Percentiles rank a stretch among this genome's conserved stretches.
phyloP scores from a whole-genome alignment of 2,797 vertebrate genomes.

The Antennarius maculatus region DNA sequence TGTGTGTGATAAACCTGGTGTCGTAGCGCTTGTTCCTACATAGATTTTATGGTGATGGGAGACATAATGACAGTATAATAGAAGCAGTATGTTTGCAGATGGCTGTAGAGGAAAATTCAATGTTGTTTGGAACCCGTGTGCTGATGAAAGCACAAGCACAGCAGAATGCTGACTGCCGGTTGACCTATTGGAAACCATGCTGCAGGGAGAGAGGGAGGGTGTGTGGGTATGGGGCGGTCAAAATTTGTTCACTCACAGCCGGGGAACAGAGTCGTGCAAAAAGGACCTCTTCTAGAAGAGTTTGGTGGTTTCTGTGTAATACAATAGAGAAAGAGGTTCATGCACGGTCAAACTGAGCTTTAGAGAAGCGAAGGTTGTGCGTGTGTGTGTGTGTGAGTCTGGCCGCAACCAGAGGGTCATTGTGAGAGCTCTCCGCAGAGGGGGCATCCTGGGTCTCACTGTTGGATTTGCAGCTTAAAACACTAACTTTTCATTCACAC shows the following conservation, averaged over 20 bases:
- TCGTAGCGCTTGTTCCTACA: slow-evolving; percentile 53
- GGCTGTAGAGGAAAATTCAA: slow-evolving; percentile 73
- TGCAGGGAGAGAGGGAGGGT: slow-evolving; percentile 46
- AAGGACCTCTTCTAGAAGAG: slow-evolving; percentile 63
- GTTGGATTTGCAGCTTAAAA: slow-evolving; percentile 13
- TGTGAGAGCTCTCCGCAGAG: slow-evolving; percentile 39
- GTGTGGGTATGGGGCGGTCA: slow-evolving; percentile 3
- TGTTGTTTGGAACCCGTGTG: slow-evolving; percentile 73
- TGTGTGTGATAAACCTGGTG: slow-evolving; percentile 38
- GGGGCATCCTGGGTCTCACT: slow-evolving; percentile 42
- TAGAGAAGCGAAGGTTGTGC: slow-evolving; percentile 26
- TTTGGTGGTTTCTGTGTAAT: slow-evolving; percentile 18
- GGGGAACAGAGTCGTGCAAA: slow-evolving; percentile 78
- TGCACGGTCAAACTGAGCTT: slow-evolving; percentile 55
- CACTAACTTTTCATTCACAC: slow-evolving; percentile 16
- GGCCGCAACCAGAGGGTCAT: slow-evolving; percentile 47
- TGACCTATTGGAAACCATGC: slow-evolving; percentile 72
- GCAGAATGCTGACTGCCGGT: slow-evolving; percentile 74
- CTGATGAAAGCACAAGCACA: slow-evolving; percentile 78
- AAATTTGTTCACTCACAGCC: slow-evolving; percentile 66
- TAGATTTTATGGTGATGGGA: slow-evolving; percentile 74
- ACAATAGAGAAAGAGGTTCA: slow-evolving; percentile 39
- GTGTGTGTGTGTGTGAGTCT: slow-evolving; percentile 27
- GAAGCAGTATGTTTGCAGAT: slow-evolving; percentile 77
- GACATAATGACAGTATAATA: slow-evolving; percentile 73